phyloP scores from a whole-genome alignment of 2,888 invertebrate genomes.

The Aleiodes leptofemur region DNA sequence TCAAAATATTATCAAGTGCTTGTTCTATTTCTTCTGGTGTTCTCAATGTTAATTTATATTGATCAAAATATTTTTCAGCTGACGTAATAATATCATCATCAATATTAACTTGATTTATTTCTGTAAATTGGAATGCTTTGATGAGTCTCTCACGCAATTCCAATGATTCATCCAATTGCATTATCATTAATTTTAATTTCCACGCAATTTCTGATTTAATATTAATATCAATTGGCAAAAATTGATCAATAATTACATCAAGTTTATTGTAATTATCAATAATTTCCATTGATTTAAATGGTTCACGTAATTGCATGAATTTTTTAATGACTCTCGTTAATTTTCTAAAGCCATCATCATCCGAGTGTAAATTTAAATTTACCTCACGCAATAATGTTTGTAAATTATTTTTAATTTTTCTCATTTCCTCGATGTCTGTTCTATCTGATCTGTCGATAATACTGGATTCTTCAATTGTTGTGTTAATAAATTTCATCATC shows the following conservation, averaged over 20 bases:
- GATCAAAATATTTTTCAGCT: slow-evolving; percentile 3
- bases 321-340: slow-evolving; percentile 64
- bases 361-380: slow-evolving; percentile 52
- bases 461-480: slow-evolving; percentile 75
- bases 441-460: slow-evolving; percentile 2
- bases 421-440: slow-evolving; percentile 38
- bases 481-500: slow-evolving; percentile 79
- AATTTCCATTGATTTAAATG: slow-evolving; percentile 60
- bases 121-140: slow-evolving; percentile 60
- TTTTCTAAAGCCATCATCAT: slow-evolving; percentile 64
- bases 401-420: slow-evolving; percentile 62
- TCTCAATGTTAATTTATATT: slow-evolving; percentile 50
- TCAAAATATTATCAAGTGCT: slow-evolving; percentile 40
- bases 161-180: slow-evolving; percentile 56
- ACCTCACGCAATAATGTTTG: slow-evolving; percentile 63
- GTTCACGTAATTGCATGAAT: slow-evolving; percentile 58
- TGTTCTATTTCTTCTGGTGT: slow-evolving; percentile 52
- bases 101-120: slow-evolving; percentile 51
- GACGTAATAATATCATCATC: not conserved
- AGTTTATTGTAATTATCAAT: slow-evolving; percentile 56
- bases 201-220: not conserved
- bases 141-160: slow-evolving; percentile 55
- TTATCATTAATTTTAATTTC: slow-evolving; percentile 58
- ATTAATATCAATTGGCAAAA: slow-evolving; percentile 50
- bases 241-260: slow-evolving; percentile 50